Conservation (phyloP, 2,113 vertebrate species). For the Penelope pileata region DNA sequence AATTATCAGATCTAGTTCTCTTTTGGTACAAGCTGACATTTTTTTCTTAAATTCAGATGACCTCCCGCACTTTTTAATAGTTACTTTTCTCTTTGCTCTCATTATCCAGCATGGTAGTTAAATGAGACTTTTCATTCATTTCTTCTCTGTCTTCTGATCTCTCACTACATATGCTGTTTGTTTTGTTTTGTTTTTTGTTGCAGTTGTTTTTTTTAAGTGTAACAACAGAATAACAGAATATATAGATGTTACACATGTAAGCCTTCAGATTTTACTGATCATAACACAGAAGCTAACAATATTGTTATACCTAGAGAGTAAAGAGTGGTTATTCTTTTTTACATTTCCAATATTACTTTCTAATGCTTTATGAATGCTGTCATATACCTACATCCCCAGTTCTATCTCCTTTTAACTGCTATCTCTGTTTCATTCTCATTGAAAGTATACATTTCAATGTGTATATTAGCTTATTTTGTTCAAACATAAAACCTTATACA, state of each 20-base stretch:
- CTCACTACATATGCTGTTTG: background rate
- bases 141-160: background rate
- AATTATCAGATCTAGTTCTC: background rate
- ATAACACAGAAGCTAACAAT: background rate
- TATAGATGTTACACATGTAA: background rate
- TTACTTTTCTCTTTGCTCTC: background rate
- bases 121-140: rapidly evolving
- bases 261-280: background rate
- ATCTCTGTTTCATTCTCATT: background rate
- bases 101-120: background rate
- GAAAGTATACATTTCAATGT: background rate
- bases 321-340: background rate
- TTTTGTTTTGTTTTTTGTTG: too few relatives aligned
- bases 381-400: background rate
- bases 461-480: background rate
- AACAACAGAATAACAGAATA: background rate
- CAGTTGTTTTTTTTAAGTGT: background rate
- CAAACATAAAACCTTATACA: background rate
- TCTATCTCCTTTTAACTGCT: background rate
- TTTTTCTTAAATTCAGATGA: background rate
- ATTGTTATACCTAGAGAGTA: background rate
- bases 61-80: background rate
- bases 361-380: background rate
- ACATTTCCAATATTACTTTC: background rate
- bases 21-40: background rate